These are phyloP conservation scores for Bugula neritina DNA, from an alignment of 2,888 invertebrate species.

Conservation along the genomic window DNA sequence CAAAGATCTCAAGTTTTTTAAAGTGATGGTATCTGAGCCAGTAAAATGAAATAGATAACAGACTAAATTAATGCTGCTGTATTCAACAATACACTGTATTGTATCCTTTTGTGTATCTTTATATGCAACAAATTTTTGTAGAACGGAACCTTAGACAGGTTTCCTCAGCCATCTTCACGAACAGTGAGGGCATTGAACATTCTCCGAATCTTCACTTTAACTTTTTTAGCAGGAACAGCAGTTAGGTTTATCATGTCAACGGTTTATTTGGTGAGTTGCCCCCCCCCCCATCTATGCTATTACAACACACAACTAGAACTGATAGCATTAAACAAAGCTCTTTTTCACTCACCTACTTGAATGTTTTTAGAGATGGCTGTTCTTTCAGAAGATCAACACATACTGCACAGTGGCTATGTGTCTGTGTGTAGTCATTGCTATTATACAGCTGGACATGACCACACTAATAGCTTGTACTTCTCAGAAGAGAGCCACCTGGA, in stretches of 20 bases:
- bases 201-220: neutral
- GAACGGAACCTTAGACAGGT: slow-evolving; percentile 11
- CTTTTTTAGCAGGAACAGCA: neutral
- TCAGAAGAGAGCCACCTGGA: slow-evolving; percentile 13
- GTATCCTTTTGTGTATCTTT: neutral
- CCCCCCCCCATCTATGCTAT: too few species aligned
- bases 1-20: too few species aligned
- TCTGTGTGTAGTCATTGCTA: neutral
- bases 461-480: neutral
- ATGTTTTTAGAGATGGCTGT: neutral
- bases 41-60: too few species aligned
- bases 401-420: neutral
- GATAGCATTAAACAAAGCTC: too few species aligned
- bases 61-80: too few species aligned
- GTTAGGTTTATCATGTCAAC: slow-evolving; percentile 1
- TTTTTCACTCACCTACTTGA: too few species aligned
- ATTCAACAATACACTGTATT: too few species aligned
- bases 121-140: neutral
- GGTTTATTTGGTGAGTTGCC: too few species aligned
- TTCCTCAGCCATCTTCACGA: neutral
- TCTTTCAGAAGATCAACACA: neutral
- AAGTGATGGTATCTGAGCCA: too few species aligned
- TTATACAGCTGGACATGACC: neutral
- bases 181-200: neutral
- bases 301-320: too few species aligned